These are phyloP conservation scores for Holcopasites calliopsidis DNA, from an alignment of 1,140 invertebrate genomes.

Conservation along the genomic window DNA sequence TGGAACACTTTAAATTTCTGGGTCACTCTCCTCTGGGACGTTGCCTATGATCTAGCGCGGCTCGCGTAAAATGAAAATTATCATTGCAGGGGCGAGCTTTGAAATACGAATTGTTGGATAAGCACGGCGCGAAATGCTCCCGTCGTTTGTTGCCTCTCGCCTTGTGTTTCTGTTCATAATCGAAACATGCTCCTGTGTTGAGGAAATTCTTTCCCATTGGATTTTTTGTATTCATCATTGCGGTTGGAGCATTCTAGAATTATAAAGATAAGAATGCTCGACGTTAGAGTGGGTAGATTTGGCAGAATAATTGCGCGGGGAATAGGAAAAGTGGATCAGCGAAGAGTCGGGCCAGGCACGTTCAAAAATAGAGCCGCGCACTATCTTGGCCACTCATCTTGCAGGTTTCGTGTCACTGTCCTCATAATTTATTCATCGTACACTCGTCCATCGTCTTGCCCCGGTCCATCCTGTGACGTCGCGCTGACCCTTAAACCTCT, in stretches of 20 bases:
- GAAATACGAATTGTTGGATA: neutral
- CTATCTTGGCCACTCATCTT: constrained; percentile 41
- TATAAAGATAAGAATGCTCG: neutral
- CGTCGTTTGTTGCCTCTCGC: too few species aligned
- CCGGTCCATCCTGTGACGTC: constrained; percentile 32
- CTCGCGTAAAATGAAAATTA: neutral
- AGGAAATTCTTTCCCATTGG: too few species aligned
- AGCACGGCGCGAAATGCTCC: neutral
- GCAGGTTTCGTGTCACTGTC: constrained; percentile 48
- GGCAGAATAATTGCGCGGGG: neutral
- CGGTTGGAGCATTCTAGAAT: too few species aligned
- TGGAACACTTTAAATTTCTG: constrained; percentile 16
- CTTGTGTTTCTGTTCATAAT: too few species aligned
- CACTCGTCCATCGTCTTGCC: constrained; percentile 36
- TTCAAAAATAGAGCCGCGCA: constrained; percentile 41
- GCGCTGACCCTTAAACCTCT: constrained; percentile 41
- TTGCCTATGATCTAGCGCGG: neutral
- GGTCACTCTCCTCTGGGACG: neutral
- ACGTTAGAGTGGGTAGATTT: neutral
- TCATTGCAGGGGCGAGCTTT: neutral
- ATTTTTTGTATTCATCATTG: too few species aligned
- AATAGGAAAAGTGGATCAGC: constrained; percentile 27
- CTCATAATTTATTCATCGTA: constrained; percentile 53
- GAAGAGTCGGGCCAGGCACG: neutral
- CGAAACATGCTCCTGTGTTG: too few species aligned